Conservation (phyloP, 2,113 vertebrate genomes). For the Neopipo cinnamomea region DNA sequence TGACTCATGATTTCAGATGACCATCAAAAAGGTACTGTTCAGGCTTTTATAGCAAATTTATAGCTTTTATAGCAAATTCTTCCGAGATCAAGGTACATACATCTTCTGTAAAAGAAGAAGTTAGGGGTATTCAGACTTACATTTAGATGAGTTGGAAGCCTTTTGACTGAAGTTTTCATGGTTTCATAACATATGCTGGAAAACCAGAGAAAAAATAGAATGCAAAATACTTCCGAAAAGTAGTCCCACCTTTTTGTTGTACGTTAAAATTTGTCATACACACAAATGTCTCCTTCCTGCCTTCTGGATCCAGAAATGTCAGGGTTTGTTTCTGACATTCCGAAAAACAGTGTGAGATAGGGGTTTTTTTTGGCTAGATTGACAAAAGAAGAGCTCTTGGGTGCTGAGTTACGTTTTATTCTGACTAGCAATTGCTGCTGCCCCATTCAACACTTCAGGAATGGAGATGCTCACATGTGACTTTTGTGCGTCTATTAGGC, state of each 20-base stretch:
- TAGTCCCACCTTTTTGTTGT: background rate
- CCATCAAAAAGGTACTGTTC: background rate
- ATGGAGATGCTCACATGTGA: fast-evolving
- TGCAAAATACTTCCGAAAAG: background rate
- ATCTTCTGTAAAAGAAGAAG: background rate
- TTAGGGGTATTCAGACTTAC: background rate
- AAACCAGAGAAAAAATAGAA: background rate
- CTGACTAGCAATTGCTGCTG: background rate
- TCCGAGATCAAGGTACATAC: background rate
- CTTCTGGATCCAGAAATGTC: background rate
- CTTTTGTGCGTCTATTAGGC: background rate
- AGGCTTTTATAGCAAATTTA: background rate
- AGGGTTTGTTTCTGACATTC: background rate
- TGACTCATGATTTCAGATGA: background rate
- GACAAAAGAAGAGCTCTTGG: background rate
- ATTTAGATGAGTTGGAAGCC: background rate
- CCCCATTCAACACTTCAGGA: background rate
- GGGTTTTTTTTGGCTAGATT: background rate
- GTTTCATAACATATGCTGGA: background rate
- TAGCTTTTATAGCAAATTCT: too few relatives aligned
- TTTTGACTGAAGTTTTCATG: background rate
- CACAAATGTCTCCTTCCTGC: background rate
- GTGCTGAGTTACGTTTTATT: background rate
- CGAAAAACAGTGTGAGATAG: background rate
- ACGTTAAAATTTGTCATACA: background rate